Evolutionary conservation across 2,797 vertebrate genomes (phyloP).

Genomic region (Parotocinclus haroldoi): DNA sequence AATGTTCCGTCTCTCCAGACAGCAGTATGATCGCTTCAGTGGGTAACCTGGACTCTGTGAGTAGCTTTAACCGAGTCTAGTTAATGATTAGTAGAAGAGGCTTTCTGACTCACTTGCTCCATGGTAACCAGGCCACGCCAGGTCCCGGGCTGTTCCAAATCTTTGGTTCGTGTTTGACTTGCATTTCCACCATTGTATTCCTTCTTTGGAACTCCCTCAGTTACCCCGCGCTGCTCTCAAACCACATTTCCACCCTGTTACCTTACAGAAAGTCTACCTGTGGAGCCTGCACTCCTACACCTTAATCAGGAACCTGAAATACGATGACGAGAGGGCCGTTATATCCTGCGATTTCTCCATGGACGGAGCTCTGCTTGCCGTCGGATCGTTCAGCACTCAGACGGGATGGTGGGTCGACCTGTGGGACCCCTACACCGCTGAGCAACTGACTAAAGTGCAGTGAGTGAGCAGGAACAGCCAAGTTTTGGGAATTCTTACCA

Average conservation of each 20-base stretch:
- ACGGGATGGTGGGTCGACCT: slow-evolving; percentile 82
- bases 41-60: slow-evolving; percentile 83
- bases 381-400: slow-evolving; percentile 79
- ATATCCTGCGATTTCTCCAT: slow-evolving; percentile 93
- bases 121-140: too few relatives aligned
- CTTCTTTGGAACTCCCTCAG: too few relatives aligned
- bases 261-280: slow-evolving; percentile 80
- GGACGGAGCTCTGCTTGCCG: slow-evolving; percentile 87
- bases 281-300: slow-evolving; percentile 93
- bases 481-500: too few relatives aligned
- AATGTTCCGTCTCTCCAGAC: slow-evolving; percentile 88
- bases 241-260: too few relatives aligned
- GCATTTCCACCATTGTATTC: too few relatives aligned
- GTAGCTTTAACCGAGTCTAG: slow-evolving; percentile 39
- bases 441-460: slow-evolving; percentile 84
- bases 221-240: too few relatives aligned
- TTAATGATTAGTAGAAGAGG: too few relatives aligned
- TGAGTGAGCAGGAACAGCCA: slow-evolving; percentile 54
- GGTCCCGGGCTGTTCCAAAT: too few relatives aligned
- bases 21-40: slow-evolving; percentile 92
- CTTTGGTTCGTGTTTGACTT: too few relatives aligned
- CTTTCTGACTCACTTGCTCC: too few relatives aligned
- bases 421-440: slow-evolving; percentile 95
- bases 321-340: slow-evolving; percentile 75
- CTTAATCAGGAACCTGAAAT: slow-evolving; percentile 82